Evolutionary conservation across 30 jellyfish, hydroid and myxozoan genomes (phyloP).

Genomic region (Pelagia noctiluca): DNA sequence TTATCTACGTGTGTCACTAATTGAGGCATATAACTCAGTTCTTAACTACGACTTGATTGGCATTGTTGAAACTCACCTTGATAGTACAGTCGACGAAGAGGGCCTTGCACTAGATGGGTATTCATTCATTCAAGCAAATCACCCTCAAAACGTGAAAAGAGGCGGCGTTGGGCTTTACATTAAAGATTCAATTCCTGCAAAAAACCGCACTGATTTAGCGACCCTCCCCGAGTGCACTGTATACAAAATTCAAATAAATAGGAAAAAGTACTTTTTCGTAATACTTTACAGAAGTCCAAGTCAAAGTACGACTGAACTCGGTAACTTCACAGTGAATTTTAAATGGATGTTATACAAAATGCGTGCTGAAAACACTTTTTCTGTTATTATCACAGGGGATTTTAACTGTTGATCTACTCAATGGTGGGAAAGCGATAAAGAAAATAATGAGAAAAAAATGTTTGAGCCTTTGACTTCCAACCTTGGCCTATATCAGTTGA

Average conservation of each 20-base stretch:
- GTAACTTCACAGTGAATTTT: conserved; percentile 28
- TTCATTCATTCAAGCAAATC: conserved; percentile 21
- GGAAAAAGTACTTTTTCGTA: conserved; percentile 43
- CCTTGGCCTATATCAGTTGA: conserved; percentile 52
- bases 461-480: conserved; percentile 47
- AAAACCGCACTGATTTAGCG: conserved; percentile 47
- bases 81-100: conserved; percentile 40
- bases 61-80: conserved; percentile 61
- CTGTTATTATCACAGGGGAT: conserved; percentile 42
- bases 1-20: conserved; percentile 12
- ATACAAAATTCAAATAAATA: conserved; percentile 18
- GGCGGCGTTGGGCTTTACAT: conserved; percentile 63
- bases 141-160: conserved; percentile 37
- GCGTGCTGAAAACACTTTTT: conserved; percentile 52
- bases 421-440: conserved; percentile 40
- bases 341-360: conserved; percentile 45
- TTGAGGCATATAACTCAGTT: conserved; percentile 56
- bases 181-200: conserved; percentile 57
- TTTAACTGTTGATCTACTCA: conserved; percentile 55
- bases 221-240: conserved; percentile 62
- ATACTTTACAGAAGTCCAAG: conserved; percentile 61
- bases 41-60: conserved; percentile 55
- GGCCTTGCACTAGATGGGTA: conserved; percentile 58
- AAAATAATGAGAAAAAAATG: conserved; percentile 46
- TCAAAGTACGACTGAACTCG: conserved; percentile 38